phyloP scores from a whole-genome alignment of 2,888 invertebrate genomes.

The Hirudinaria manillensis region DNA sequence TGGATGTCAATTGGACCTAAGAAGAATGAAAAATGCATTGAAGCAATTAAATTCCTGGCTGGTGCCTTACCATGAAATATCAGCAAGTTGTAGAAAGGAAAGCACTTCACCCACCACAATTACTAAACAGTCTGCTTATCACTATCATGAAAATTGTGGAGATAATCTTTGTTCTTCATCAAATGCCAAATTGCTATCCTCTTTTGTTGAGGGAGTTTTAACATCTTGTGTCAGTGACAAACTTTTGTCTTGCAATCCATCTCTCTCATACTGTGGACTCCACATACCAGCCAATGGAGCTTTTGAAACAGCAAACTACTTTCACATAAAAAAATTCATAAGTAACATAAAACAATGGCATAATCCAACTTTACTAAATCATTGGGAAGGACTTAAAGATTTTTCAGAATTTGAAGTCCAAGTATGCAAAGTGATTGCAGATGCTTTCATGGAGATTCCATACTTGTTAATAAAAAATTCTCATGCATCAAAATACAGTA shows the following conservation, averaged over 20 bases:
- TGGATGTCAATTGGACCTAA: background rate
- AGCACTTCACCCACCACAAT: background rate
- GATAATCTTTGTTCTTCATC: background rate
- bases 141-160: background rate
- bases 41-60: constrained; percentile 12
- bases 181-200: background rate
- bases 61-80: background rate
- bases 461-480: constrained; percentile 4
- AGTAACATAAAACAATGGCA: background rate
- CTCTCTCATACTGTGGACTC: background rate
- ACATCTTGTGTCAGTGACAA: constrained; percentile 8
- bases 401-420: constrained; percentile 4
- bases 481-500: background rate
- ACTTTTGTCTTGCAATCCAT: background rate
- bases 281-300: constrained; percentile 9
- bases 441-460: background rate
- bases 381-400: background rate
- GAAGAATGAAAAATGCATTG: background rate
- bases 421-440: background rate
- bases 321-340: background rate
- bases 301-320: constrained; percentile 2
- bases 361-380: background rate
- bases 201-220: background rate
- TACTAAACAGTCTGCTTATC: no score
- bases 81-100: background rate